phyloP scores from a whole-genome alignment of 2,113 vertebrate genomes.

The Capreolus pygargus region DNA sequence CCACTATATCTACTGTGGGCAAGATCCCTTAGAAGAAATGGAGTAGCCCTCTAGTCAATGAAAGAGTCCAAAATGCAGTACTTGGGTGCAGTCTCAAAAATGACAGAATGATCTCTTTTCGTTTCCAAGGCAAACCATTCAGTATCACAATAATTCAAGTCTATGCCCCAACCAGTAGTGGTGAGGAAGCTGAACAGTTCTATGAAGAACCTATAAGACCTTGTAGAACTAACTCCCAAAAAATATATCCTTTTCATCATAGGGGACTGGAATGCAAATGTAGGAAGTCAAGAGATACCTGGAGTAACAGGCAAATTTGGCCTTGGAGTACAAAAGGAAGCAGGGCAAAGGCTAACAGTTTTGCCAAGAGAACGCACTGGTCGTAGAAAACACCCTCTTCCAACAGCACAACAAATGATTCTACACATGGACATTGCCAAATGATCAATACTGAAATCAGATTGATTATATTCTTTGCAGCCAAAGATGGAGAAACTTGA shows the following conservation, averaged over 20 bases:
- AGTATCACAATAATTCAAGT: not conserved
- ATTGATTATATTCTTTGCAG: not conserved
- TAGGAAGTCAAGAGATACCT: not conserved
- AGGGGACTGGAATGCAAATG: not conserved
- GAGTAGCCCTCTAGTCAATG: not conserved
- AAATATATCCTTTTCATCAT: not conserved
- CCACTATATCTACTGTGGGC: not conserved
- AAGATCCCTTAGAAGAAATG: not conserved
- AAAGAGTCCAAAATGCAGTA: not conserved
- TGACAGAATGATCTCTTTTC: not conserved
- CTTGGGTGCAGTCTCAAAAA: not conserved
- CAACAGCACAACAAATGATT: not conserved
- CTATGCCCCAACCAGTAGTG: not conserved
- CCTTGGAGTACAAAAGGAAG: not conserved
- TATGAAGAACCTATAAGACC: not conserved
- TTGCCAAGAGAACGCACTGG: not conserved
- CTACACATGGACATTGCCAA: not conserved
- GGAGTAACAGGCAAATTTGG: not conserved
- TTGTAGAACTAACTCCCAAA: not conserved
- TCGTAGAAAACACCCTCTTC: not conserved
- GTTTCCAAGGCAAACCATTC: not conserved
- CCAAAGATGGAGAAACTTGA: not conserved
- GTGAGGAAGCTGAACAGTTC: not conserved
- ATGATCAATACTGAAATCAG: not conserved
- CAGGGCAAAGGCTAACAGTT: accelerated